phyloP scores from a whole-genome alignment of 2,888 invertebrate species.

The Scelioninae gen. 2 region DNA sequence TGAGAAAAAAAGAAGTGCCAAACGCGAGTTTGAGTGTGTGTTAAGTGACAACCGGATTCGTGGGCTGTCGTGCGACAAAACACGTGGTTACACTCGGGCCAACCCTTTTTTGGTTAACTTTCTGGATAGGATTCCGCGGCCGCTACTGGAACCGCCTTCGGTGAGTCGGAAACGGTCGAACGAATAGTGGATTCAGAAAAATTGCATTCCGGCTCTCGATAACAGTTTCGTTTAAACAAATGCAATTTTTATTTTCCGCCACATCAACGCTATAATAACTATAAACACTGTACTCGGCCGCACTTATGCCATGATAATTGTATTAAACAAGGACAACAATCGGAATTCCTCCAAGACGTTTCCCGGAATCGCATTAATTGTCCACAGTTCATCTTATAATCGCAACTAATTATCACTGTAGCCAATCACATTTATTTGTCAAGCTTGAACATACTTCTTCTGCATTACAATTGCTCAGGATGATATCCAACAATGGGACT shows the following conservation, averaged over 20 bases:
- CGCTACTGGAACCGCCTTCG: conserved; percentile 32
- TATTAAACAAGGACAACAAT: conserved; percentile 23
- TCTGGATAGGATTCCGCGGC: conserved; percentile 21
- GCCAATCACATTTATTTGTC: conserved; percentile 8
- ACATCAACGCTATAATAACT: no score
- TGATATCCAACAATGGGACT: not conserved
- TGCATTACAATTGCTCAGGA: no score
- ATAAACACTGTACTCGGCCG: no score
- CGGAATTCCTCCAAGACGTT: conserved; percentile 26
- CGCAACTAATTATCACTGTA: conserved; percentile 14
- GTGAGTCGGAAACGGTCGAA: conserved; percentile 36
- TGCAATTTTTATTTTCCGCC: no score
- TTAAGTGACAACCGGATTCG: conserved; percentile 39
- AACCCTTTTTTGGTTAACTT: conserved; percentile 38
- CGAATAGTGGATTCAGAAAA: not conserved
- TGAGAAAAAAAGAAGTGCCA: conserved; percentile 28
- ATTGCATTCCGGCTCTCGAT: not conserved
- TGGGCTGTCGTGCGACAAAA: conserved; percentile 36
- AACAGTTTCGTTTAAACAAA: no score
- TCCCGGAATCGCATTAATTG: conserved; percentile 35
- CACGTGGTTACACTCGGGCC: conserved; percentile 49
- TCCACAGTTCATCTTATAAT: conserved; percentile 27
- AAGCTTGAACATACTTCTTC: not conserved
- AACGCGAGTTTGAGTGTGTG: conserved; percentile 53
- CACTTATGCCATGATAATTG: not conserved